Percentiles rank a stretch among this genome's conserved stretches.
Conservation (phyloP, 2,113 vertebrate genomes). For the Isichthys henryi region DNA sequence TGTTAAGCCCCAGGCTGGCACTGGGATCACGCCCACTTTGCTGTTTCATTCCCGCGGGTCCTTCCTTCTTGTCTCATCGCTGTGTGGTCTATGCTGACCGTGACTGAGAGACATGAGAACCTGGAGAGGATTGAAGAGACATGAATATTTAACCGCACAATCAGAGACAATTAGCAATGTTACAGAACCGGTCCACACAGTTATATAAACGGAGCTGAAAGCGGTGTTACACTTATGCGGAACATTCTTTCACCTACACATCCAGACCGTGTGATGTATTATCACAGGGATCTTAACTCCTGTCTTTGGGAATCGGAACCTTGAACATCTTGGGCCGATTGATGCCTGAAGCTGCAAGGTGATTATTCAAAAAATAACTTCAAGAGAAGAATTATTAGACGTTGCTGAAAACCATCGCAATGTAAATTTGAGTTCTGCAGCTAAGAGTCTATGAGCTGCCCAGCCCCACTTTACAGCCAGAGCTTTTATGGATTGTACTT, state of each 20-base stretch:
- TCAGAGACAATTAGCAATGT: neutral
- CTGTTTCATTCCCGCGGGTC: neutral
- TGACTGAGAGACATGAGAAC: neutral
- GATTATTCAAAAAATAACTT: neutral
- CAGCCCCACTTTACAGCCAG: neutral
- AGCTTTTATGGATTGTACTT: neutral
- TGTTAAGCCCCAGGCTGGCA: neutral
- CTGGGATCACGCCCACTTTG: neutral
- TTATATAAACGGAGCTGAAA: neutral
- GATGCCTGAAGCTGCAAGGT: neutral
- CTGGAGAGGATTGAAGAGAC: neutral
- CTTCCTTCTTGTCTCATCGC: neutral
- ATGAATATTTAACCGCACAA: neutral
- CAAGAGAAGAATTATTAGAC: neutral
- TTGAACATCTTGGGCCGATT: neutral
- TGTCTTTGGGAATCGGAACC: neutral
- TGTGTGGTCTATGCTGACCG: neutral
- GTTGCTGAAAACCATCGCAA: neutral
- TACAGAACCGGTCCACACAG: neutral
- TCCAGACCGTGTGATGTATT: neutral
- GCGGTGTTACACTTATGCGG: neutral
- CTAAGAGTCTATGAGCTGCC: neutral
- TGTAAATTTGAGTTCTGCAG: neutral
- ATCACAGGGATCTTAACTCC: neutral
- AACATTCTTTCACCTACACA: neutral